Base-by-base conservation (phyloP, 2,888 invertebrate genomes). In the Thysanoteuthis rhombus region DNA sequence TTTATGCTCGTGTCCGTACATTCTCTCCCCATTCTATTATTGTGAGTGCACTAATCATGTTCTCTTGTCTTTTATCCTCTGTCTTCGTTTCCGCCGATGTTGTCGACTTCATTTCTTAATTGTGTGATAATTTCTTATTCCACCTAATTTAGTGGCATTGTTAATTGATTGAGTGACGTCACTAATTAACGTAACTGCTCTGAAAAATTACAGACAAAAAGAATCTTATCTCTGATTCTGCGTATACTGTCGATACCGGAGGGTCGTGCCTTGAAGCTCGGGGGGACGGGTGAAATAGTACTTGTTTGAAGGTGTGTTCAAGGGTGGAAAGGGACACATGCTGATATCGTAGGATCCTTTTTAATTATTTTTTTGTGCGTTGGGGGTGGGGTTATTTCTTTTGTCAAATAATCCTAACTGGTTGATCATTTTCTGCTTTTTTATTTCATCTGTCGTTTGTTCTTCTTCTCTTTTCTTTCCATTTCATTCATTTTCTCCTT, bases 281-380 rank as follows among this genome's bases (percentile, higher is more conserved):
- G 52, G 5, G 22, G 1, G 22, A 36, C 0, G 3, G 32, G 12
- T 0, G n/a, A 36, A 1, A 12, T 16, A 2, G n/a, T 22, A 1
- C 22, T 47, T 22, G 16, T 47, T 47, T 47, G 1, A 12, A 3
- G 75, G 16, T 75, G 75, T 10, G 75, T 75, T 75, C n/a, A n/a
- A 36, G 16, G 4, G 19, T 4, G 75, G n/a, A 36, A 36, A 75
- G 12, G 12, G 16, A n/a, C n/a, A 4, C 0, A 12, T 4, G n/a
- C 2, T n/a, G 3, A 16, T 75, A 0, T n/a, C 8, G 2, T 3
- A 36, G 8, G n/a, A 3, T 75, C 36, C 8, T 10, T 10, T 16
- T 75, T n/a, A 6, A 16, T 75, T 36, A 19, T 16, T 75, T 75
- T 58, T 25, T 42, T 42, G 8, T 16, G 16, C 16, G 16, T 42